These are phyloP conservation scores for Cheilosia impressa DNA, from an alignment of 2,888 invertebrate genomes.

Conservation along the genomic window DNA sequence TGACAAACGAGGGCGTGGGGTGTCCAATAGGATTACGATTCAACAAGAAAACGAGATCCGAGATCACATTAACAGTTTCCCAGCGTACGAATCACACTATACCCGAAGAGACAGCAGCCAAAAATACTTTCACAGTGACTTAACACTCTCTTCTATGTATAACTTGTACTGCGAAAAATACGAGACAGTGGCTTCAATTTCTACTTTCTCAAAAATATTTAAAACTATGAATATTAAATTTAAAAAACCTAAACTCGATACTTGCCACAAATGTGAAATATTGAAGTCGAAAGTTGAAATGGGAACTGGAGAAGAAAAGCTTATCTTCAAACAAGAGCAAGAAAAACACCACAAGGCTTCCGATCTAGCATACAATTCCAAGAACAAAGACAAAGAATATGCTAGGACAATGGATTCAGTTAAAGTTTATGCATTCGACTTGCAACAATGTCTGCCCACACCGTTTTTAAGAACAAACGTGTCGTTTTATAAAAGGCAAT, in stretches of 20 bases:
- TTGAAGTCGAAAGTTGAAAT: constrained; percentile 48
- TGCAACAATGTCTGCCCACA: constrained; percentile 30
- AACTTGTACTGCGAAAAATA: background rate
- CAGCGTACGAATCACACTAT: background rate
- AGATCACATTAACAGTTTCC: too few relatives aligned
- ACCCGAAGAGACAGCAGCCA: background rate
- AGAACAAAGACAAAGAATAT: constrained; percentile 1
- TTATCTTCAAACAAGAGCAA: constrained; percentile 2
- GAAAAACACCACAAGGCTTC: constrained; percentile 16
- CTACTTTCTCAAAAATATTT: constrained; percentile 46
- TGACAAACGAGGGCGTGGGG: background rate
- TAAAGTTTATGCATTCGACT: constrained; percentile 6
- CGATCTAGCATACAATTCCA: background rate
- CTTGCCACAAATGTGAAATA: constrained; percentile 70
- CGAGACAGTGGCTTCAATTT: constrained; percentile 39
- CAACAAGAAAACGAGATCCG: too few relatives aligned
- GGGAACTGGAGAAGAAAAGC: too few relatives aligned
- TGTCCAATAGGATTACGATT: too few relatives aligned
- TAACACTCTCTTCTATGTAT: too few relatives aligned
- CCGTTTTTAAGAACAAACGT: background rate
- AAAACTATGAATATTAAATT: too few relatives aligned
- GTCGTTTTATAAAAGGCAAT: too few relatives aligned
- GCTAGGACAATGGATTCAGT: background rate
- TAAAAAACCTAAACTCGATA: constrained; percentile 46
- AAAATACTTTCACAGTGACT: too few relatives aligned